Base-by-base conservation (phyloP, 1,140 invertebrate species). In the Pogonus chalceus region DNA sequence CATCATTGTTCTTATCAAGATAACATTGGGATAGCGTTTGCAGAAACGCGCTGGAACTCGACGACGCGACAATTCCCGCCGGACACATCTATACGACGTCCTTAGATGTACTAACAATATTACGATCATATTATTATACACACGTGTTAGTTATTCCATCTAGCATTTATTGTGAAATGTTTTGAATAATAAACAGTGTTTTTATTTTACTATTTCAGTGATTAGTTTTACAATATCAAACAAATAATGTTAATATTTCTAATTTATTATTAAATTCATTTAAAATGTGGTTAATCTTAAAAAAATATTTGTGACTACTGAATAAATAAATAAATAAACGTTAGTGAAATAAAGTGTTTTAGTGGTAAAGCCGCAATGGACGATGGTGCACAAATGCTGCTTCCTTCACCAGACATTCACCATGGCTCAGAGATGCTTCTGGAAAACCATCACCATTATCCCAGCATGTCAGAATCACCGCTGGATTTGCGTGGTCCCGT, bases 1-100 rank as follows among this genome's bases (percentile, higher is more conserved):
- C 67, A 69, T 69, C 68, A 69, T 69, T 69, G 66, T 69, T 69
- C 67, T 69, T 66, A 62, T 55, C 68, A 68, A 60, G 64, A 69
- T 65, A 69, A 69, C 68, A 69, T 69, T 69, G 67, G 66, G 62
- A 69, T 69, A 69, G 67, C 66, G 66, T 64, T 67, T 66, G 60
- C 58, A 65, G 65, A 68, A 59, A 62, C 58, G 58, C 53, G 54
- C 51, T 53, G 37, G 52, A 62, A 57, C 56, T 58, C 39, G 55
- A 50, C 54, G 52, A 47, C 24, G 22, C 51, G 51, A 53, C 51
- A 53, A 53, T 23, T 47, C 23, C 48, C 35, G 20, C 26, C 24
- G 49, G 31, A 51, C 50, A 21, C 55, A 43, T 48, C 2, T n/a
- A 14, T 21, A 2, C 23, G 7, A 39, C 35, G 43, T n/a, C 35